Percentiles rank a stretch among this genome's conserved stretches.
These are phyloP conservation scores for Lemur catta DNA, from an alignment of 2,797 vertebrate genomes.

Conservation along the genomic window DNA sequence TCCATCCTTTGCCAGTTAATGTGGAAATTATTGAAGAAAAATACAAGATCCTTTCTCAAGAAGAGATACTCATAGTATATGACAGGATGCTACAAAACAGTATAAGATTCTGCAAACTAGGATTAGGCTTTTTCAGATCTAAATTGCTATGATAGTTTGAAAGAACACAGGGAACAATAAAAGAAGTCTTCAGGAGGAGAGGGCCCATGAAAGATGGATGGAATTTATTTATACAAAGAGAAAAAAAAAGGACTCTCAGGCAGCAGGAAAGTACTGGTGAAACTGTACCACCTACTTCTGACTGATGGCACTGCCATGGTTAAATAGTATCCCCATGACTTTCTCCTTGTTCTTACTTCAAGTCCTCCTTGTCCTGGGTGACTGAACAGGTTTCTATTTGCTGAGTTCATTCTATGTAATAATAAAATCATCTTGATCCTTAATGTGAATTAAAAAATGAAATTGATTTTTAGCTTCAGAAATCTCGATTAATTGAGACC, in stretches of 20 bases:
- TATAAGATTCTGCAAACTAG: not conserved
- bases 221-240: not conserved
- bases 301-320: not conserved
- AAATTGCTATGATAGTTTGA: not conserved
- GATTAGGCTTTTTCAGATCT: not conserved
- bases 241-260: not conserved
- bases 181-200: not conserved
- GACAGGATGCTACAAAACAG: not conserved
- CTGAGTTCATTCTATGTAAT: conserved; percentile 61
- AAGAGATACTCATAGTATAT: not conserved
- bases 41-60: not conserved
- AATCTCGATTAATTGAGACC: conserved; percentile 72
- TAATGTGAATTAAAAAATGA: conserved; percentile 65
- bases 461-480: conserved; percentile 75
- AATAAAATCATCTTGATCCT: conserved; percentile 74
- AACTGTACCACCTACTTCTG: not conserved
- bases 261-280: not conserved
- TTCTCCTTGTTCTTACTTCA: conserved; percentile 50
- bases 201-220: not conserved
- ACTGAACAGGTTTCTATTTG: conserved; percentile 66
- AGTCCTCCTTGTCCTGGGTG: conserved; percentile 30
- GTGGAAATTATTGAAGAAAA: not conserved
- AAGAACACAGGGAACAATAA: not conserved
- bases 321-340: conserved; percentile 32
- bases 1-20: not conserved